Evolutionary conservation across 2,797 vertebrate genomes (phyloP).

Genomic region (Peromyscus nudipes): DNA sequence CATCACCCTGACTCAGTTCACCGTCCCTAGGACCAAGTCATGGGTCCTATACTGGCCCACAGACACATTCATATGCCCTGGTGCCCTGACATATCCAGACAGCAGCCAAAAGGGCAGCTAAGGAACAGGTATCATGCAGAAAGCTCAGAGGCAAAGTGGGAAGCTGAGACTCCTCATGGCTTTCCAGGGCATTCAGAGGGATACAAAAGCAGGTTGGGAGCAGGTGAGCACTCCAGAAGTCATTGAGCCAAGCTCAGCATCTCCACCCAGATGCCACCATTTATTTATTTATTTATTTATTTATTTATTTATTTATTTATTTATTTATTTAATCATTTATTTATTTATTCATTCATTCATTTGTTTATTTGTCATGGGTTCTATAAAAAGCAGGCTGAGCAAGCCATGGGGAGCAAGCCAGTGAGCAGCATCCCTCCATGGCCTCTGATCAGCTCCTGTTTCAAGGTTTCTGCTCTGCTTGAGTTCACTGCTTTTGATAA

Average conservation of each 20-base stretch:
- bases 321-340: background rate
- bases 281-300: background rate
- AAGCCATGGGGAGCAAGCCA: background rate
- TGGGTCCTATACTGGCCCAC: background rate
- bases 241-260: background rate
- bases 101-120: background rate
- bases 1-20: no score
- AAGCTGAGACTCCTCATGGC: no score
- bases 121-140: background rate
- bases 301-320: background rate
- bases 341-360: no score
- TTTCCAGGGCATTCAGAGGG: background rate
- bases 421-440: background rate
- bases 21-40: background rate
- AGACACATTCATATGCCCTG: background rate
- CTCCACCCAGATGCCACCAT: background rate
- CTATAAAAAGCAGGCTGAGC: background rate
- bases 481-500: background rate
- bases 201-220: background rate
- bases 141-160: background rate
- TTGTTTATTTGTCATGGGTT: background rate
- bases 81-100: background rate
- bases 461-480: background rate
- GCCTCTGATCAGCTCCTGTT: background rate
- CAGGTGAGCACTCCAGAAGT: background rate